Base-by-base conservation (phyloP, 1,140 invertebrate species). In the Sarcophaga bullata region DNA sequence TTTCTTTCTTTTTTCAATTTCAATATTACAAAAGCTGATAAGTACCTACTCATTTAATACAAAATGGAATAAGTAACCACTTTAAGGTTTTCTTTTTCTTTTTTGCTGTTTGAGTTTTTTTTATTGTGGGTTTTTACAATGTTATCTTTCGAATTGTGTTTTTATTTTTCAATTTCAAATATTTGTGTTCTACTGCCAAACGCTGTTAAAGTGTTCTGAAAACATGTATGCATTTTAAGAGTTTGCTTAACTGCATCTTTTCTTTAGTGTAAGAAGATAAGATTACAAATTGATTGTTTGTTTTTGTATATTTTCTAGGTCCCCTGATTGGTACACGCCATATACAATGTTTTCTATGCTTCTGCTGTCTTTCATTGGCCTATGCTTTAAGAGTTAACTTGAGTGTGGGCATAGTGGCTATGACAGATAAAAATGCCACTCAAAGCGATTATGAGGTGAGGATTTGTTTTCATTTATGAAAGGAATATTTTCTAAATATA, bases 361-460 rank as follows among this genome's bases (percentile, higher is more conserved):
- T 94, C 85, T 85, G 94, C 46, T 92, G 93, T 8, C 92, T 94
- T 84, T 87, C 93, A 0, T 89, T 93, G 76, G 93, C 92, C 0
- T 95, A 94, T 85, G 92, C 91, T 19, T 92, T 93, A 86, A 90
- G 94, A 83, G 93, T 94, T 19, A 94, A 94, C 76, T 91, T 95
- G 85, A 94, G 93, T 48, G 93, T 95, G 82, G 94, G 93, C 0
- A 92, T 95, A 48, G 88, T 89, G 62, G 88, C 88, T 46, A 89
- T 89, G 88, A 83, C 86, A 8, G 84, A 85, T 73, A 68, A 37
- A n/a, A 82, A 84, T 76, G 8, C 82, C 0, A 84, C 84, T 58
- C 80, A 84, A 49, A 37, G 47, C 6, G 48, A 84, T 52, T 46
- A 46, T n/a, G 84, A 84, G 68, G 81, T 37, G 15, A 92, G 73